These are phyloP conservation scores for Sphaerophoria rueppellii DNA, from an alignment of 2,888 invertebrate genomes.

Conservation along the genomic window DNA sequence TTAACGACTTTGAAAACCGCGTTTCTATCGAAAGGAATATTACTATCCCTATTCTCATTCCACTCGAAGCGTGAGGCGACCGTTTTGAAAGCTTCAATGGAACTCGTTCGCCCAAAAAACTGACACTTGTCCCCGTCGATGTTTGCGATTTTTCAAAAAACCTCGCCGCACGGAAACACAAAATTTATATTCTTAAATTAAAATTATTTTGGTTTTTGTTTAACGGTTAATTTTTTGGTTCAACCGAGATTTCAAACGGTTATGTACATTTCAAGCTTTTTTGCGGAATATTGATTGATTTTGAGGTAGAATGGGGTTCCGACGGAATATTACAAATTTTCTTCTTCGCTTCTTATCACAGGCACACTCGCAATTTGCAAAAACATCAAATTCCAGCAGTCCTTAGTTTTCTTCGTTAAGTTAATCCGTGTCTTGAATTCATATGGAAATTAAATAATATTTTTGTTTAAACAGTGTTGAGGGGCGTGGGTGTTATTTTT, in stretches of 20 bases:
- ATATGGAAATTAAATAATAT: slow-evolving; percentile 19
- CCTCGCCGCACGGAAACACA: slow-evolving; percentile 55
- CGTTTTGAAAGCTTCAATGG: slow-evolving; percentile 81
- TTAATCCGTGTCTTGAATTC: slow-evolving; percentile 54
- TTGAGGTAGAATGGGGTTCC: slow-evolving; percentile 69
- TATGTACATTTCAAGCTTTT: slow-evolving; percentile 58
- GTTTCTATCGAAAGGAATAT: slow-evolving; percentile 82
- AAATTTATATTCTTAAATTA: background rate
- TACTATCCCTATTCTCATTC: slow-evolving; percentile 82
- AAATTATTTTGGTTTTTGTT: slow-evolving; percentile 27
- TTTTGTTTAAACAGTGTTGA: background rate
- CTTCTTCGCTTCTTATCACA: slow-evolving; percentile 44
- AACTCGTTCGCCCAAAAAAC: slow-evolving; percentile 74
- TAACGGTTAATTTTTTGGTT: background rate
- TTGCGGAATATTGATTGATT: slow-evolving; percentile 12
- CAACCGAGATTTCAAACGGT: background rate
- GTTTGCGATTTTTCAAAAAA: slow-evolving; percentile 69
- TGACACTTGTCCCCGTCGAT: slow-evolving; percentile 74
- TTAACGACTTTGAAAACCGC: slow-evolving; percentile 82
- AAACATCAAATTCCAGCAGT: slow-evolving; percentile 40
- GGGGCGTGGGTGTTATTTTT: slow-evolving; percentile 35
- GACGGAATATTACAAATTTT: slow-evolving; percentile 57
- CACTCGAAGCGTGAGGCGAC: slow-evolving; percentile 82
- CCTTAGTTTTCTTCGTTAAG: slow-evolving; percentile 60
- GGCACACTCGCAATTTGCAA: slow-evolving; percentile 27